Evolutionary conservation across 2,797 vertebrate genomes (phyloP).

Genomic region (Pteropus rufus): DNA sequence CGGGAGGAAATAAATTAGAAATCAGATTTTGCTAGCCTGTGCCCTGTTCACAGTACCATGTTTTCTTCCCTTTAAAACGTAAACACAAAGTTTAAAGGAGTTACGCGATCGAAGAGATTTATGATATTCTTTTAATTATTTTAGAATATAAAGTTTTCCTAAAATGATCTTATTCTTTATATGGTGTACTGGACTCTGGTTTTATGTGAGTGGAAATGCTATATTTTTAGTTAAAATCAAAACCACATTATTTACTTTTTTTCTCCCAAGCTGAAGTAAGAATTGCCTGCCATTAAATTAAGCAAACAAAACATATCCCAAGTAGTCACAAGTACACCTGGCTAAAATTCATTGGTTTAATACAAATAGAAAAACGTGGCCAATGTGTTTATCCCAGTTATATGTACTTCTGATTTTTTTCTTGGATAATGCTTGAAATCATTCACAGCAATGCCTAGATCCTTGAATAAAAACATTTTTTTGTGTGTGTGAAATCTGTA

Average conservation of each 20-base stretch:
- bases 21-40: not conserved
- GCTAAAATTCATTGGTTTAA: constrained; percentile 30
- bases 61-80: not conserved
- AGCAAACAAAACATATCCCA: not conserved
- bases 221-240: constrained; percentile 39
- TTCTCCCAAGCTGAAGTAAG: not conserved
- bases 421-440: not conserved
- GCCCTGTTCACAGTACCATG: not conserved
- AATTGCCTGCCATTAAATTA: constrained; percentile 24
- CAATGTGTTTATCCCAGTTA: not conserved
- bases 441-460: not conserved
- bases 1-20: constrained; percentile 13
- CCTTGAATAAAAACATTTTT: constrained; percentile 37
- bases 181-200: not conserved
- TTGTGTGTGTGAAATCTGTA: not conserved
- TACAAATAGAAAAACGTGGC: not conserved
- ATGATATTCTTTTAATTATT: constrained; percentile 15
- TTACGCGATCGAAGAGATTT: not conserved
- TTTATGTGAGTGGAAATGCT: not conserved
- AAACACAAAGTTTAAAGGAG: constrained; percentile 10
- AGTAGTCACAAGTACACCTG: not conserved
- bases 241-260: not conserved
- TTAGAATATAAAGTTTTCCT: constrained; percentile 17
- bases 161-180: not conserved
- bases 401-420: constrained; percentile 31